A percentile compares a stretch with the other conserved stretches of the same genome.
phyloP scores from a whole-genome alignment of 92 coral and sea anemone genomes.

The Palythoa grandis region DNA sequence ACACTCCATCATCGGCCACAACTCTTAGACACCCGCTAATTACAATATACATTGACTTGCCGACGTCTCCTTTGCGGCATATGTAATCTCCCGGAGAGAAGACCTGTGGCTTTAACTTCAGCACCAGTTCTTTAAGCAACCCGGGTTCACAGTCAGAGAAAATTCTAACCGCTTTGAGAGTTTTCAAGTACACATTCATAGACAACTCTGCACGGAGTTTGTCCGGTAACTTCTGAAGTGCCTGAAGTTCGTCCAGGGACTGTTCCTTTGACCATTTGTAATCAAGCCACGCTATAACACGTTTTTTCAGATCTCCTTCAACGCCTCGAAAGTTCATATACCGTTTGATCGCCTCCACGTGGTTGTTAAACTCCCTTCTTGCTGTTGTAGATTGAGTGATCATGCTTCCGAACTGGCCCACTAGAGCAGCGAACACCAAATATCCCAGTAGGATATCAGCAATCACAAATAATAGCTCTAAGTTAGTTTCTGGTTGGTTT shows the following conservation, averaged over 20 bases:
- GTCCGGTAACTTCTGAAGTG: slow-evolving; percentile 68
- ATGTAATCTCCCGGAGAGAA: slow-evolving; percentile 90
- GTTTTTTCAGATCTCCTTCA: slow-evolving; percentile 67
- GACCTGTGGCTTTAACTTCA: slow-evolving; percentile 73
- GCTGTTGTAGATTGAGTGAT: slow-evolving; percentile 75
- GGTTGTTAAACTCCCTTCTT: slow-evolving; percentile 72
- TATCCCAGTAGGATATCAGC: slow-evolving; percentile 75
- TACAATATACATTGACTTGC: slow-evolving; percentile 87
- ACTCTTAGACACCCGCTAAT: slow-evolving; percentile 84
- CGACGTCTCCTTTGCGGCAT: slow-evolving; percentile 87
- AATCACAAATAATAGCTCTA: slow-evolving; percentile 75
- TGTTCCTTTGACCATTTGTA: slow-evolving; percentile 87
- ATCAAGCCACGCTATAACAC: slow-evolving; percentile 86
- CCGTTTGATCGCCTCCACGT: slow-evolving; percentile 71
- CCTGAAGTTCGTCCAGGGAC: slow-evolving; percentile 68
- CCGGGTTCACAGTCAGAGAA: slow-evolving; percentile 94
- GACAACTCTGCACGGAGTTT: slow-evolving; percentile 80
- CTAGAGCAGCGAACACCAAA: slow-evolving; percentile 80
- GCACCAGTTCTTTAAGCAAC: slow-evolving; percentile 74
- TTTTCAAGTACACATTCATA: slow-evolving; percentile 76
- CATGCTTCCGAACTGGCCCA: slow-evolving; percentile 88
- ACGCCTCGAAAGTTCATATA: slow-evolving; percentile 72
- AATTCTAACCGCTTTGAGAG: slow-evolving; percentile 73
- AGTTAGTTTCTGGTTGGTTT: slow-evolving; percentile 80
- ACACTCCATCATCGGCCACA: slow-evolving; percentile 65